Evolutionary conservation across 2,113 vertebrate species (phyloP), one percentile per base, ranked within the genome.

Genomic region (Alethe castanea): DNA sequence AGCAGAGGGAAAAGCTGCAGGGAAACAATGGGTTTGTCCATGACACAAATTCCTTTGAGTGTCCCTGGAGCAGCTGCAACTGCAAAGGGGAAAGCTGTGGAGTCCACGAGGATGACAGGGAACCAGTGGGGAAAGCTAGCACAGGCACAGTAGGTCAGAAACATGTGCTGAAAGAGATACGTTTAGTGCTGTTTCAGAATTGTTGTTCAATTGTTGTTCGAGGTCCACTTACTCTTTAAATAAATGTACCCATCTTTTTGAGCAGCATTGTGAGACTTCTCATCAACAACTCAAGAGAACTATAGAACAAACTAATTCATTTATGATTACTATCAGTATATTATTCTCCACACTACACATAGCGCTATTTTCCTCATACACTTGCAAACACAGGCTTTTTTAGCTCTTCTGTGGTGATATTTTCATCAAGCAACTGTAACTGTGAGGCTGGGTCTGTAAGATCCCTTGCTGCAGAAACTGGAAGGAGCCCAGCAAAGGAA

Each of bases 341-440:
- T 62, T 64, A 67, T 56, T 52, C 53, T 59, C 31, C 14, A 36
- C 6, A 16, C 24, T 36, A 25, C 19, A 47, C 0, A 0, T 3
- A 76, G 31, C 16, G 24, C 19, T 59, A 4, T 38, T 12, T 91
- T 48, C 38, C 19, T 66, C 11, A 3, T 25, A n/a, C 29, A 38
- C 35, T 50, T 71, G 26, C 28, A 54, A 83, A 38, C 16, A 78
- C 0, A 1, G 64, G 29, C 15, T 38, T 70, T 92, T 86, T 66
- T 9, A 53, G 11, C 25, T 77, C 28, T 50, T 77, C 29, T 36
- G 16, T 56, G 47, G 42, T 5, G 26, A 5, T 12, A 74, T 33
- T 62, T 91, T 62, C 25, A 86, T 50, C 13, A 81, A 60, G 29
- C 26, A 60, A 36, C 76, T 56, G 6, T 40, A 67, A 78, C 52